These are phyloP conservation scores for Nudaria mundana DNA, from an alignment of 2,888 invertebrate species.

Conservation along the genomic window DNA sequence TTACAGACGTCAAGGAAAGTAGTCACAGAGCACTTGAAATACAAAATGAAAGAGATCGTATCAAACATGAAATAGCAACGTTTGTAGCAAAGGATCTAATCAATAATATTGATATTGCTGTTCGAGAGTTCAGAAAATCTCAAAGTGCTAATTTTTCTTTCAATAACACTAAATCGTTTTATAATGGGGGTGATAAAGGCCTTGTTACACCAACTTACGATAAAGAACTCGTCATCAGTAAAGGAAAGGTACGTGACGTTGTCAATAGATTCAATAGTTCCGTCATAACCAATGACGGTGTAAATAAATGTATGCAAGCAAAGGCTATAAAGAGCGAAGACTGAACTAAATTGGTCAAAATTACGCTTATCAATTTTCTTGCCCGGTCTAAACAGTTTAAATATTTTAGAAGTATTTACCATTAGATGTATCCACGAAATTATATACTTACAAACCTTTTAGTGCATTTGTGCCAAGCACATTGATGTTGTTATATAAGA, in stretches of 20 bases:
- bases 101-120: slow-evolving; percentile 69
- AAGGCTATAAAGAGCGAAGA: slow-evolving; percentile 53
- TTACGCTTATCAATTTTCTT: slow-evolving; percentile 22
- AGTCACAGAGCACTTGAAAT: slow-evolving; percentile 53
- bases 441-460: slow-evolving; percentile 19
- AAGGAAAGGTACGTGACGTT: slow-evolving; percentile 74
- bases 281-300: slow-evolving; percentile 38
- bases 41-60: slow-evolving; percentile 62
- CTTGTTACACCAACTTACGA: slow-evolving; percentile 70
- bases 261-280: slow-evolving; percentile 70
- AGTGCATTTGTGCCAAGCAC: slow-evolving; percentile 55
- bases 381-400: slow-evolving; percentile 44
- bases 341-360: slow-evolving; percentile 33
- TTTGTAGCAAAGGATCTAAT: slow-evolving; percentile 73
- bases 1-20: slow-evolving; percentile 45
- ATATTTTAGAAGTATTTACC: slow-evolving; percentile 31
- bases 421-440: slow-evolving; percentile 15
- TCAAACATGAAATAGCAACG: slow-evolving; percentile 72
- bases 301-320: slow-evolving; percentile 36
- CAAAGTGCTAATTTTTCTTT: slow-evolving; percentile 58
- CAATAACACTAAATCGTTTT: slow-evolving; percentile 36
- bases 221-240: slow-evolving; percentile 69
- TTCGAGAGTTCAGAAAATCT: slow-evolving; percentile 66
- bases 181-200: slow-evolving; percentile 58
- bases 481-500: slow-evolving; percentile 28